Evolutionary conservation across 2,113 vertebrate species (phyloP), one percentile per base, ranked within the genome.

Genomic region (Regulus satrapa): DNA sequence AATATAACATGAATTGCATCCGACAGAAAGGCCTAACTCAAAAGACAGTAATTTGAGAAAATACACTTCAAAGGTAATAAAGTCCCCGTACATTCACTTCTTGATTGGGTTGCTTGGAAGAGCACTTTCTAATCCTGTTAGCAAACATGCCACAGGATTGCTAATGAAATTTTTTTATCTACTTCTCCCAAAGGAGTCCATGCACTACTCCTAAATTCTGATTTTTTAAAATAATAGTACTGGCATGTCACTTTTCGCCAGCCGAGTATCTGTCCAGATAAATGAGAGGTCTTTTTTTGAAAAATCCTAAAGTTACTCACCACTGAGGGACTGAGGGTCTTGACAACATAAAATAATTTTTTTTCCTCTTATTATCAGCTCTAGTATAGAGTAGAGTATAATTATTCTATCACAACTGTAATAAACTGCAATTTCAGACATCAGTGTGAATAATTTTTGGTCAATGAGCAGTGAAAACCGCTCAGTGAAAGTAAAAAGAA

Each of bases 341-440:
- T 92, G 54, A 54, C 75, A 96, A 74, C 38, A 85, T 34, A 63
- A 74, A 92, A 77, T 58, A 0, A 85, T 81, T 45, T 52, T 90
- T 94, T 92, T 71, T 71, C 25, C 80, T 69, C 52, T 87, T 95
- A 61, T 51, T 85, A 62, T 59, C 59, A 91, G 49, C 32, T 82
- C 41, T 56, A 61, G 12, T 45, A 43, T 25, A 76, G 46, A 68
- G 49, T 16, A 93, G 69, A 88, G 92, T 87, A 54, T 79, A 94
- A 86, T 91, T 95, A 93, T 82, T 92, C 58, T 74, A 73, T 75
- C 91, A 85, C 64, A 89, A 92, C 76, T 88, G 76, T 38, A 93
- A 73, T 85, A 84, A 95, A 94, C 85, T 95, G 49, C 56, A 95
- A 92, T 94, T 96, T 88, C 59, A 92, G 72, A 94, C 69, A 85